phyloP scores from a whole-genome alignment of 2,113 vertebrate genomes.

The Mungos mungo region DNA sequence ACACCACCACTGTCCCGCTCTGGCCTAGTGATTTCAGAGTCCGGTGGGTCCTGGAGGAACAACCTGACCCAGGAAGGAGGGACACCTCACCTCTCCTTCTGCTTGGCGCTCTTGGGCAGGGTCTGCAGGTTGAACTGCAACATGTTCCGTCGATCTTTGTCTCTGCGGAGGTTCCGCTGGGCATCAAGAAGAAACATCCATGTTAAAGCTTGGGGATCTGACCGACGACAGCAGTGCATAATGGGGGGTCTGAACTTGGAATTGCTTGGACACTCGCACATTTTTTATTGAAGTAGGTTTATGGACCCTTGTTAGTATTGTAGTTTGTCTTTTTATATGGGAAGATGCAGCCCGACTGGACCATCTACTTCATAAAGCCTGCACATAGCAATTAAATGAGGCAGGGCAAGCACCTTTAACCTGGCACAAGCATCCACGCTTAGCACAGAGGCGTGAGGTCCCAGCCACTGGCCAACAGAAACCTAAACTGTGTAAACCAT shows the following conservation, averaged over 20 bases:
- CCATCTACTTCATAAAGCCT: conserved; percentile 50
- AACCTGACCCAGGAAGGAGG: accelerated
- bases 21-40: background rate
- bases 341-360: background rate
- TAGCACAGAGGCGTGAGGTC: background rate
- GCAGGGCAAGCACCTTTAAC: background rate
- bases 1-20: background rate
- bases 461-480: background rate
- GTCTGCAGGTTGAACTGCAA: conserved; percentile 99
- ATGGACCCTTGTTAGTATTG: background rate
- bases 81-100: conserved; percentile 95
- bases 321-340: background rate
- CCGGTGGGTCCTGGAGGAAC: accelerated
- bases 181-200: accelerated
- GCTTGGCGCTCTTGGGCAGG: conserved; percentile 97
- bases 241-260: background rate
- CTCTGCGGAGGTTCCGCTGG: conserved; percentile 97
- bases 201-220: background rate
- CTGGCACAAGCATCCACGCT: background rate
- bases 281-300: background rate
- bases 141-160: conserved; percentile 97
- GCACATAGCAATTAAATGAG: background rate
- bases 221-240: background rate
- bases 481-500: background rate
- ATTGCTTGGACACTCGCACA: background rate